phyloP scores from a whole-genome alignment of 2,797 vertebrate species.

The Botia almorhae region DNA sequence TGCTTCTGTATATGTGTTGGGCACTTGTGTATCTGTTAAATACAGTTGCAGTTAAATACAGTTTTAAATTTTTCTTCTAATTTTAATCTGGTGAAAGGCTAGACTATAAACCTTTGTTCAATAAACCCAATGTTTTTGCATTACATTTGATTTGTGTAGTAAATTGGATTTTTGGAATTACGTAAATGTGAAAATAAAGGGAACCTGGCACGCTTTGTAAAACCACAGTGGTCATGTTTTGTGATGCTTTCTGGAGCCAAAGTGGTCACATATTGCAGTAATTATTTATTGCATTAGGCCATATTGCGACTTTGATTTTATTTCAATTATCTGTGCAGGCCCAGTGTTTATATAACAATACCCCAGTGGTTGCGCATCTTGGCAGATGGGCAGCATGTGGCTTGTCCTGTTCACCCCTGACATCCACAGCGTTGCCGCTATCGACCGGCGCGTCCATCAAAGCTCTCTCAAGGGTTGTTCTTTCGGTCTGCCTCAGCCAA shows the following conservation, averaged over 20 bases:
- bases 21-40: neutral
- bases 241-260: no score
- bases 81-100: neutral
- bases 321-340: neutral
- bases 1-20: no score
- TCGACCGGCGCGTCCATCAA: conserved; percentile 65
- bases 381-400: conserved; percentile 52
- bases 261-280: neutral
- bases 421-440: conserved; percentile 29
- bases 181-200: no score
- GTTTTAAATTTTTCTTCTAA: neutral
- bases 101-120: neutral
- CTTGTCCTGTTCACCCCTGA: conserved; percentile 65
- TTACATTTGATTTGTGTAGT: neutral
- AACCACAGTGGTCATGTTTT: no score
- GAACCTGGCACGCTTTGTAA: no score
- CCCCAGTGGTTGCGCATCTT: conserved; percentile 39
- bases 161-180: no score
- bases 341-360: neutral
- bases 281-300: neutral
- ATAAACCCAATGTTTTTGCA: neutral
- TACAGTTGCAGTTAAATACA: no score
- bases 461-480: conserved; percentile 56
- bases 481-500: conserved; percentile 48
- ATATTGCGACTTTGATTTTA: neutral